A percentile compares a stretch with the other conserved stretches of the same genome.
These are phyloP conservation scores for Cataglyphis rosenhaueri DNA, from an alignment of 2,888 invertebrate species.

Conservation along the genomic window DNA sequence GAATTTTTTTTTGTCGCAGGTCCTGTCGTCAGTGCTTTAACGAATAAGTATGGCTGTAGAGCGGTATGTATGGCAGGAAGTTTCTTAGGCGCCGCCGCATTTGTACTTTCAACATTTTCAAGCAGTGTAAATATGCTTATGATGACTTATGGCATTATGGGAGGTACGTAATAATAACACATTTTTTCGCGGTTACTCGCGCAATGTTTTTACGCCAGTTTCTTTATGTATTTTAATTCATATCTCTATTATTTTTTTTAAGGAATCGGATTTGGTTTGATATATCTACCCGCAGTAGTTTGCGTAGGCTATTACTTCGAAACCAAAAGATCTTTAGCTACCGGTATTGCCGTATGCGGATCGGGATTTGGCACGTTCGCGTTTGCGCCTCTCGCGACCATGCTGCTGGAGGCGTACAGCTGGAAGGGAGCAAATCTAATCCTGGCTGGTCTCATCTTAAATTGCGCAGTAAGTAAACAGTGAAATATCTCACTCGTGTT, in stretches of 20 bases:
- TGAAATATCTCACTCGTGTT: background rate
- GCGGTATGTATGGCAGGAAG: constrained; percentile 97
- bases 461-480: constrained; percentile 90
- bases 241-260: constrained; percentile 69
- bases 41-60: constrained; percentile 98
- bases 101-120: constrained; percentile 95
- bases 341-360: constrained; percentile 98
- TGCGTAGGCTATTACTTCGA: constrained; percentile 99
- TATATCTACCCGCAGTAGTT: constrained; percentile 98
- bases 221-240: background rate
- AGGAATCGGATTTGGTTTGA: constrained; percentile 97
- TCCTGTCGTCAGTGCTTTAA: constrained; percentile 97
- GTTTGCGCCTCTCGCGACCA: constrained; percentile 95
- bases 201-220: background rate
- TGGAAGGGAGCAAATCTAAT: constrained; percentile 97
- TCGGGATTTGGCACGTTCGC: constrained; percentile 98
- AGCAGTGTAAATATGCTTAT: constrained; percentile 95
- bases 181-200: background rate
- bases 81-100: constrained; percentile 93
- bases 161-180: constrained; percentile 88
- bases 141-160: constrained; percentile 96
- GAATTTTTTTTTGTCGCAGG: constrained; percentile 86
- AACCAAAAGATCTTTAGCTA: constrained; percentile 96
- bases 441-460: constrained; percentile 96
- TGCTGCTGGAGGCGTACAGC: constrained; percentile 91